Percentiles rank a stretch among this genome's conserved stretches.
phyloP scores from a whole-genome alignment of 2,797 vertebrate genomes.

The Leptatherina wallacei region DNA sequence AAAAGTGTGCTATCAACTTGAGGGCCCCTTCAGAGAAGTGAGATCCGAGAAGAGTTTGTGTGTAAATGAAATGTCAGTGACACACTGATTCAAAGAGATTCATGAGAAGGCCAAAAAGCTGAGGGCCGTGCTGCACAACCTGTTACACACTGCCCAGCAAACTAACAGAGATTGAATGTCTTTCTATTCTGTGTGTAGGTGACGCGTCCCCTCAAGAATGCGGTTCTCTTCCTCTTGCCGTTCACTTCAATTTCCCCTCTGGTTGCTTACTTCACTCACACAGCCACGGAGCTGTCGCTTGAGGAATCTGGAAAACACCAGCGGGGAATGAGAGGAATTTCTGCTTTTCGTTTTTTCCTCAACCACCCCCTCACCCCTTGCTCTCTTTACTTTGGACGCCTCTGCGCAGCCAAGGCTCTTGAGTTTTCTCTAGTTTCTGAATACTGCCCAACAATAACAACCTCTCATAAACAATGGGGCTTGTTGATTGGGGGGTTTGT shows the following conservation, averaged over 20 bases:
- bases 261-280: constrained; percentile 72
- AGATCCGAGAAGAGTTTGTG: constrained; percentile 2
- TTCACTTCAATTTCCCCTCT: constrained; percentile 75
- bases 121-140: constrained; percentile 54
- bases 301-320: constrained; percentile 87
- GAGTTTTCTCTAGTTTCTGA: constrained; percentile 92
- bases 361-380: constrained; percentile 57
- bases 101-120: neutral
- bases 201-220: constrained; percentile 81
- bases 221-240: constrained; percentile 75
- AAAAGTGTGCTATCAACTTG: constrained; percentile 30
- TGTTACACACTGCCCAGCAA: constrained; percentile 53
- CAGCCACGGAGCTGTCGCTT: constrained; percentile 72
- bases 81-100: constrained; percentile 24
- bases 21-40: constrained; percentile 28
- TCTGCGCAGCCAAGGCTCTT: constrained; percentile 81
- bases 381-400: constrained; percentile 87
- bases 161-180: constrained; percentile 63
- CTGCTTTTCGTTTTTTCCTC: constrained; percentile 79
- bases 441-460: constrained; percentile 95
- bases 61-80: constrained; percentile 15
- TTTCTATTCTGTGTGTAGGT: constrained; percentile 67
- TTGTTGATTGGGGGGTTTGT: constrained; percentile 89
- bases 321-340: constrained; percentile 85
- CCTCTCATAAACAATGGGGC: constrained; percentile 96